These are phyloP conservation scores for Loxodonta africana DNA, from an alignment of 2,113 vertebrate genomes.

Conservation along the genomic window DNA sequence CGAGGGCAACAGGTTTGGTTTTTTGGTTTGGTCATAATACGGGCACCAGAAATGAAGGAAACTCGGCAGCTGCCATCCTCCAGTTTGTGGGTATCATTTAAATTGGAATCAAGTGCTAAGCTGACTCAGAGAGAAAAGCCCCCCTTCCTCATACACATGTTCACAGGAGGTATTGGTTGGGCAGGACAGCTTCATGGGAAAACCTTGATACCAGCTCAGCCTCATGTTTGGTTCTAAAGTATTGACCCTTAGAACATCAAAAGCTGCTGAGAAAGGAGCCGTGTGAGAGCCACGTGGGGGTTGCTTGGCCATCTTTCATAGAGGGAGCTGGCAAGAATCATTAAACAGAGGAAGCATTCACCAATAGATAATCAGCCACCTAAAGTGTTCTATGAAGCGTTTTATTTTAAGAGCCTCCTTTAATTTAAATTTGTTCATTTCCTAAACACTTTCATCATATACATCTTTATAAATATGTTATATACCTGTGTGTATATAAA, in stretches of 20 bases:
- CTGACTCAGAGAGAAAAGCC: neutral
- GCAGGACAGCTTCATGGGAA: neutral
- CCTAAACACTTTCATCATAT: neutral
- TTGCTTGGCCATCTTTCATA: neutral
- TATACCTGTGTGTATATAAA: neutral
- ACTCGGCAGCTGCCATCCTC: neutral
- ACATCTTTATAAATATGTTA: neutral
- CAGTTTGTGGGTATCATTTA: neutral
- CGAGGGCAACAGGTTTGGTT: no score
- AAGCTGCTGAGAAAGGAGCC: neutral
- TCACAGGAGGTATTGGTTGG: neutral
- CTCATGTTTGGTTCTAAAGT: neutral
- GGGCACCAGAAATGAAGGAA: neutral
- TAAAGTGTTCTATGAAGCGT: neutral
- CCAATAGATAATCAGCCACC: neutral
- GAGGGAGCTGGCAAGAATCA: neutral
- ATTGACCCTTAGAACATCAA: neutral
- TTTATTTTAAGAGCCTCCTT: slow-evolving; percentile 4
- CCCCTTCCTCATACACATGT: neutral
- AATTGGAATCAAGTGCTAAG: slow-evolving; percentile 5
- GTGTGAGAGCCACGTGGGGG: neutral
- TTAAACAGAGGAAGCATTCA: neutral
- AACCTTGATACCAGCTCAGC: neutral
- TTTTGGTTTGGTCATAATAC: neutral
- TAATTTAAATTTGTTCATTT: slow-evolving; percentile 45